Evolutionary conservation across 2,113 vertebrate species (phyloP).

Genomic region (Centropus unirufus): DNA sequence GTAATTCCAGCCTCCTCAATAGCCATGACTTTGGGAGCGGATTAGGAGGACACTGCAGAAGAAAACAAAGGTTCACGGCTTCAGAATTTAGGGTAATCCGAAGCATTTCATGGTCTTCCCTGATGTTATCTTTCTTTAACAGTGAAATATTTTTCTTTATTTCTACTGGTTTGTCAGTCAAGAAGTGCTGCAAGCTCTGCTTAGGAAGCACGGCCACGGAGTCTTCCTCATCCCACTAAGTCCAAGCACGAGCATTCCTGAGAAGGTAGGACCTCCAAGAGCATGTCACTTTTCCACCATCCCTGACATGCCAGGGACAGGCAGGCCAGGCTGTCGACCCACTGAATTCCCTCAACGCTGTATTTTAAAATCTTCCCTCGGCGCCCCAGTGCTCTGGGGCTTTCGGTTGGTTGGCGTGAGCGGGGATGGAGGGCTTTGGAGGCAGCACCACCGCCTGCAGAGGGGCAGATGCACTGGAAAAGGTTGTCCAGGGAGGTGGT

Average conservation of each 20-base stretch:
- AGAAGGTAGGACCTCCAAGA: not conserved
- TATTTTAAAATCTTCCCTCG: fast-evolving
- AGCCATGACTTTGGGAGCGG: not conserved
- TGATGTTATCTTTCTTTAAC: fast-evolving
- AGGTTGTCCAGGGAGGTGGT: too few species aligned
- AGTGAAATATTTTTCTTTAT: not conserved
- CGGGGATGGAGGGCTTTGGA: fast-evolving
- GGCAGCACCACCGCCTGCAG: fast-evolving
- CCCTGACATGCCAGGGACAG: fast-evolving
- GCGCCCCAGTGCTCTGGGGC: fast-evolving
- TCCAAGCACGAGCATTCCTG: not conserved
- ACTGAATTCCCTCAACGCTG: fast-evolving
- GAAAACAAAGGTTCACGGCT: not conserved
- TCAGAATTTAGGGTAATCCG: not conserved
- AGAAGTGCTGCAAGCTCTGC: not conserved
- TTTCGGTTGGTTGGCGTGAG: fast-evolving
- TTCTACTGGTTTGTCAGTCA: not conserved
- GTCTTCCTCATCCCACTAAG: fast-evolving
- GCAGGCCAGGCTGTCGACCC: fast-evolving
- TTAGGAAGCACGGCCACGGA: fast-evolving
- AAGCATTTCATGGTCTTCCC: not conserved
- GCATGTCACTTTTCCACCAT: fast-evolving
- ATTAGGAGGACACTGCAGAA: not conserved
- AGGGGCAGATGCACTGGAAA: too few species aligned
- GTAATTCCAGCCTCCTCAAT: not conserved